A percentile compares a stretch with the other conserved stretches of the same genome.
These are phyloP conservation scores for Adrianichthys oophorus DNA, from an alignment of 2,797 vertebrate species.

Conservation along the genomic window DNA sequence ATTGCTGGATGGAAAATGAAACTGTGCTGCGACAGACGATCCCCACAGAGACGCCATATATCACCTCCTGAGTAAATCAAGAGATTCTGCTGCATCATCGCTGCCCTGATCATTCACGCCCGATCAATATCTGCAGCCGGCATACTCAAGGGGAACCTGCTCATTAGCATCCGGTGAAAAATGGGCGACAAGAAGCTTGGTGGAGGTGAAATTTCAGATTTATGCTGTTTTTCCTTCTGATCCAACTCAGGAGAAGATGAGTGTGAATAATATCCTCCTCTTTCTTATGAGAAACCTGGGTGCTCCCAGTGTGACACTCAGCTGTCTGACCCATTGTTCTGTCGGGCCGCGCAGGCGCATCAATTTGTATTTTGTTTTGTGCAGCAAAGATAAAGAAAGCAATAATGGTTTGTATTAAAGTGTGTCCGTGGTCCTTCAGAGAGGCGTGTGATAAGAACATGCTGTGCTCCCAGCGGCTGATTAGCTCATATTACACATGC, in stretches of 20 bases:
- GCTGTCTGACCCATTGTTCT: constrained; percentile 58
- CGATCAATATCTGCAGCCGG: constrained; percentile 78
- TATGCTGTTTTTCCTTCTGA: neutral
- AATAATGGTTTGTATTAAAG: constrained; percentile 64
- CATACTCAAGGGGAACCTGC: constrained; percentile 65
- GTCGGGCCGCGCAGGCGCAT: constrained; percentile 44
- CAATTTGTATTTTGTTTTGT: constrained; percentile 61
- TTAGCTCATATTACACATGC: constrained; percentile 57
- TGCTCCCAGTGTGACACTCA: constrained; percentile 37
- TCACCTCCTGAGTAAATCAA: constrained; percentile 80
- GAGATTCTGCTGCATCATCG: constrained; percentile 78
- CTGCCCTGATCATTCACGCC: constrained; percentile 71
- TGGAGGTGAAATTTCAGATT: neutral
- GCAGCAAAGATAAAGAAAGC: constrained; percentile 62
- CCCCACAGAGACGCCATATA: constrained; percentile 62
- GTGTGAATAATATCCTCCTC: constrained; percentile 18
- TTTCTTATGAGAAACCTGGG: constrained; percentile 41
- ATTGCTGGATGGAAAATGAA: constrained; percentile 63
- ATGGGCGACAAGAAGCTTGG: constrained; percentile 56
- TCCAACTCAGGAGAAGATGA: neutral
- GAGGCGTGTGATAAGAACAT: constrained; percentile 11
- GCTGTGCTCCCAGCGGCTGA: constrained; percentile 36
- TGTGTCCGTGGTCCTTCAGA: constrained; percentile 40
- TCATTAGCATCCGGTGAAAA: constrained; percentile 76
- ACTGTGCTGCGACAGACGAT: constrained; percentile 33